Evolutionary conservation across 2,113 vertebrate genomes (phyloP).

Genomic region (Antidorcas marsupialis): DNA sequence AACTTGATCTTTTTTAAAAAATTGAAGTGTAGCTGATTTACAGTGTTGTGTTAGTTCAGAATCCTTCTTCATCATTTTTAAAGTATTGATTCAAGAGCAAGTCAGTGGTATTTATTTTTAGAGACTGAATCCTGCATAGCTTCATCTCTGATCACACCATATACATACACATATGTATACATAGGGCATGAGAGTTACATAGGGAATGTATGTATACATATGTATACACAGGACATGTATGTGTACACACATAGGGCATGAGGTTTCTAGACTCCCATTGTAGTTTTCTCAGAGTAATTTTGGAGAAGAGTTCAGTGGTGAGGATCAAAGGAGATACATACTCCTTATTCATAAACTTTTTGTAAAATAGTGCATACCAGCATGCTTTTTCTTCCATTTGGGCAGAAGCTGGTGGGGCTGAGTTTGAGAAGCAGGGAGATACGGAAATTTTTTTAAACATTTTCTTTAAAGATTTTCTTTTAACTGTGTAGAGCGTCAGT

Average conservation of each 20-base stretch:
- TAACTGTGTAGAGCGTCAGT: background rate
- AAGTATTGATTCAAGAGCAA: background rate
- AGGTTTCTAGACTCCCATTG: background rate
- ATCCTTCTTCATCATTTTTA: background rate
- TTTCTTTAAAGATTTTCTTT: background rate
- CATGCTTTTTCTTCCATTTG: background rate
- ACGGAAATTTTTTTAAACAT: background rate
- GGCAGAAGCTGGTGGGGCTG: background rate
- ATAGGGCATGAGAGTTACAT: background rate
- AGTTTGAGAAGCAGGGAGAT: background rate
- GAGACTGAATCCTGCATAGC: background rate
- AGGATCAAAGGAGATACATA: background rate
- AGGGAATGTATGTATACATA: background rate
- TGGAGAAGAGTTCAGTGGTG: background rate
- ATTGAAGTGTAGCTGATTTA: background rate
- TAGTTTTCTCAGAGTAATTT: background rate
- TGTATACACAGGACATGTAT: background rate
- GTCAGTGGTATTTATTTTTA: background rate
- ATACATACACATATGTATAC: background rate
- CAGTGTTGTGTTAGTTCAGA: background rate
- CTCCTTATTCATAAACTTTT: background rate
- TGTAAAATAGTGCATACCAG: background rate
- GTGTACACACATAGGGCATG: background rate
- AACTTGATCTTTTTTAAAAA: background rate
- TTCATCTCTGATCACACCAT: background rate